Evolutionary conservation across 30 jellyfish, hydroid and myxozoan species (phyloP).

Genomic region (Pseudorhiza aurosa): DNA sequence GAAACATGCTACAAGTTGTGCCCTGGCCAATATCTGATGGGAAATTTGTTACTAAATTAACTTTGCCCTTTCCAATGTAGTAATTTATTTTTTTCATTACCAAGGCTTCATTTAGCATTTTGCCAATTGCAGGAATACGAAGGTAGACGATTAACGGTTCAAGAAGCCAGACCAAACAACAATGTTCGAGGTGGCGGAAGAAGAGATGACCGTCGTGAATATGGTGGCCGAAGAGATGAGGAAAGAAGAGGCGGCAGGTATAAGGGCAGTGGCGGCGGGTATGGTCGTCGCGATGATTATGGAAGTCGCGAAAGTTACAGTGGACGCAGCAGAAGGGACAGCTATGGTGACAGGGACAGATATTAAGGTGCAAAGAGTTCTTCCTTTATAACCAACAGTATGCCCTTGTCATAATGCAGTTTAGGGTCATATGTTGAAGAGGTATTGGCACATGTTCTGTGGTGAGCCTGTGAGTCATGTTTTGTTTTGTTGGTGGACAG

Average conservation of each 20-base stretch:
- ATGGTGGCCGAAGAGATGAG: conserved; percentile 18
- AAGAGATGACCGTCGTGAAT: not conserved
- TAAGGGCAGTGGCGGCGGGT: conserved; percentile 24
- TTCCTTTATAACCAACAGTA: no score
- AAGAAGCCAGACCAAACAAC: conserved; percentile 48
- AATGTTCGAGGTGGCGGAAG: conserved; percentile 37
- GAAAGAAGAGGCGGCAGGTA: conserved; percentile 5
- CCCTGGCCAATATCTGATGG: no score
- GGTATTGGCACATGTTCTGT: no score
- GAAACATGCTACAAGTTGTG: no score
- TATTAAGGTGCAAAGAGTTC: conserved; percentile 8
- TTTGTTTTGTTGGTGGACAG: no score
- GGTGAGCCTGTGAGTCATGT: no score
- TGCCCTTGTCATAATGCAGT: no score
- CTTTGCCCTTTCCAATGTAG: no score
- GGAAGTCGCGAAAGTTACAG: conserved; percentile 37
- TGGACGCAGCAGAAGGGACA: conserved; percentile 54
- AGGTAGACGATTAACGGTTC: conserved; percentile 58
- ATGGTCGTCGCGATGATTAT: conserved; percentile 35
- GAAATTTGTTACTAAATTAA: no score
- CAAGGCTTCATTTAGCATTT: no score
- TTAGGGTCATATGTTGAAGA: no score
- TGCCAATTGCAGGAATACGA: conserved; percentile 65
- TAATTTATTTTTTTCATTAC: not conserved
- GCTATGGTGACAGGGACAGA: conserved; percentile 48